Evolutionary conservation across 2,888 invertebrate species (phyloP).

Genomic region (Fragum fragum): DNA sequence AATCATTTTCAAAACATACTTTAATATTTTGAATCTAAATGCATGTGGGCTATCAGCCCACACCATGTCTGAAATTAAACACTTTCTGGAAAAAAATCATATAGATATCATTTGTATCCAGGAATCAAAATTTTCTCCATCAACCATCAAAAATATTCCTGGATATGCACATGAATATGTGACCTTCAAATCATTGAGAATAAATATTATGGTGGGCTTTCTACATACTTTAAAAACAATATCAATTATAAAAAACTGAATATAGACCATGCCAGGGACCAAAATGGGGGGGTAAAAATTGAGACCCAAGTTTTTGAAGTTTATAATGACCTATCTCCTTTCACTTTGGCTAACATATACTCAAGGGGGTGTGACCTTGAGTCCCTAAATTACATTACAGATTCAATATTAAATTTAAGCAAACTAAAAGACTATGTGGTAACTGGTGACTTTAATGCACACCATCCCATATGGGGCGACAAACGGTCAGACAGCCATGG

Average conservation of each 20-base stretch:
- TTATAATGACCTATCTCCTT: not conserved
- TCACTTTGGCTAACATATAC: conserved; percentile 2
- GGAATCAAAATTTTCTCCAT: conserved; percentile 1
- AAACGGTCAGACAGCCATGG: conserved; percentile 5
- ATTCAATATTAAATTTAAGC: not conserved
- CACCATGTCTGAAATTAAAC: not conserved
- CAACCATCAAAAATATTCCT: not conserved
- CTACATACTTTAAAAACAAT: not conserved
- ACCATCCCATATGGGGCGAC: conserved; percentile 20
- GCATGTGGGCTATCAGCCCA: not conserved
- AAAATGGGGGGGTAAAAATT: conserved; percentile 2
- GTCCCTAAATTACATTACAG: not conserved
- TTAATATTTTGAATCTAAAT: not conserved
- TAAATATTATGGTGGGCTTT: not conserved
- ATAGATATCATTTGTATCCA: conserved; percentile 23
- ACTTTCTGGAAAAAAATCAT: not conserved
- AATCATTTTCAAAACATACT: not conserved
- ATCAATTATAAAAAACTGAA: not conserved
- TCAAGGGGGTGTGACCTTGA: conserved; percentile 24
- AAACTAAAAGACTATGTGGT: conserved; percentile 2
- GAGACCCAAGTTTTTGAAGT: conserved; percentile 4
- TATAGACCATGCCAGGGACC: conserved; percentile 21
- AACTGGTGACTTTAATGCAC: conserved; percentile 34
- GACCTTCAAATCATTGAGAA: not conserved
- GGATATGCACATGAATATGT: not conserved